Evolutionary conservation across 2,888 invertebrate genomes (phyloP).

Genomic region (Cataglyphis livida): DNA sequence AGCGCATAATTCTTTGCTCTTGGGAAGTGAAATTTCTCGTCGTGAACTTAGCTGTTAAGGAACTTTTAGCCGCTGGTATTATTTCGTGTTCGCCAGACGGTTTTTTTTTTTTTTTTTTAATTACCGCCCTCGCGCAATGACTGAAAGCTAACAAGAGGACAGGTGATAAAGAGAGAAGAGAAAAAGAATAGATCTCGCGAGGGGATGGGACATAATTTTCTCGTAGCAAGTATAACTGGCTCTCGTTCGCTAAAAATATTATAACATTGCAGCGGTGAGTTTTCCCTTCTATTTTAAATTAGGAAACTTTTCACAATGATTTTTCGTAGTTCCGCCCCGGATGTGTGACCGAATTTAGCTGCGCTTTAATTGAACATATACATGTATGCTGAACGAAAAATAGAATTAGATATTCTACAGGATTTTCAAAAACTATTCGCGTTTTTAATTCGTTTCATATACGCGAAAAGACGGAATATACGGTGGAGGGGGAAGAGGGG

Average conservation of each 20-base stretch:
- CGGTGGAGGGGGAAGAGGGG: not conserved
- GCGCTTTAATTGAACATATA: not conserved
- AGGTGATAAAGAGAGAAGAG: not conserved
- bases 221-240: constrained; percentile 13
- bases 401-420: not conserved
- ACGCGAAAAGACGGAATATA: not conserved
- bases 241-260: not conserved
- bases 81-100: constrained; percentile 40
- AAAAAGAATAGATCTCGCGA: constrained; percentile 4
- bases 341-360: not conserved
- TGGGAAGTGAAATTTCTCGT: constrained; percentile 42
- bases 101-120: constrained; percentile 10
- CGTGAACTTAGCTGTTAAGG: constrained; percentile 50
- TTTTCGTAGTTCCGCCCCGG: not conserved
- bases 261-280: not conserved
- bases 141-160: constrained; percentile 14
- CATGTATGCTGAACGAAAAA: not conserved
- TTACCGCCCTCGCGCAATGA: constrained; percentile 27
- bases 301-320: constrained; percentile 24
- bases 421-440: not conserved
- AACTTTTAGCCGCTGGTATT: constrained; percentile 45
- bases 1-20: constrained; percentile 44
- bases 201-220: constrained; percentile 4
- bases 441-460: not conserved
- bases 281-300: constrained; percentile 13